Evolutionary conservation across 2,888 invertebrate species (phyloP).

Genomic region (Microplitis manilae): DNA sequence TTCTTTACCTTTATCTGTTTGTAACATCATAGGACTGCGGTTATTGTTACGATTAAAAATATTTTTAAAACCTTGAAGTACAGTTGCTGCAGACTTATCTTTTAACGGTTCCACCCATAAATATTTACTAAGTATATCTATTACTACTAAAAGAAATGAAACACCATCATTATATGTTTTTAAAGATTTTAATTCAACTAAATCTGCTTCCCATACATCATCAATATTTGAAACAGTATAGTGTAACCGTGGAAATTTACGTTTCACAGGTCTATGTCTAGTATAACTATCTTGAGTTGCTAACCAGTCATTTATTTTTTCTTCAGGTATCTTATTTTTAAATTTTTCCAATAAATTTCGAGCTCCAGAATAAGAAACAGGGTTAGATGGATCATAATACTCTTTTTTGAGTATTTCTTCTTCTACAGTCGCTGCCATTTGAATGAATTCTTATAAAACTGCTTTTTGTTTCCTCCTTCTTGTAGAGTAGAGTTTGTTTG

Average conservation of each 20-base stretch:
- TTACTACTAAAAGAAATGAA: not conserved
- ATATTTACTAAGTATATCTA: slow-evolving; percentile 41
- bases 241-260: slow-evolving; percentile 30
- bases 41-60: not conserved
- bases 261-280: not conserved
- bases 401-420: not conserved
- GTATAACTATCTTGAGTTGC: slow-evolving; percentile 1
- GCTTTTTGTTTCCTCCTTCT: too few species aligned
- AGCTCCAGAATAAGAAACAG: slow-evolving; percentile 32
- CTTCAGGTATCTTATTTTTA: not conserved
- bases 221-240: slow-evolving; percentile 42
- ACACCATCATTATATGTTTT: slow-evolving; percentile 47
- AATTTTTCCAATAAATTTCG: slow-evolving; percentile 21
- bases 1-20: not conserved
- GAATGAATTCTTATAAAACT: too few species aligned
- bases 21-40: too few species aligned
- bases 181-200: slow-evolving; percentile 30
- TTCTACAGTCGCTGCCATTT: not conserved
- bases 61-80: not conserved
- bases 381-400: slow-evolving; percentile 27
- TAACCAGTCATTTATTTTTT: slow-evolving; percentile 24
- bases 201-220: slow-evolving; percentile 42
- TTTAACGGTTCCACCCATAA: slow-evolving; percentile 46
- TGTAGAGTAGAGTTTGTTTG: too few species aligned
- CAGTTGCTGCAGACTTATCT: slow-evolving; percentile 36